Percentiles rank a stretch among this genome's conserved stretches.
phyloP scores from a whole-genome alignment of 2,797 vertebrate species.

The Psittacula derbiana region DNA sequence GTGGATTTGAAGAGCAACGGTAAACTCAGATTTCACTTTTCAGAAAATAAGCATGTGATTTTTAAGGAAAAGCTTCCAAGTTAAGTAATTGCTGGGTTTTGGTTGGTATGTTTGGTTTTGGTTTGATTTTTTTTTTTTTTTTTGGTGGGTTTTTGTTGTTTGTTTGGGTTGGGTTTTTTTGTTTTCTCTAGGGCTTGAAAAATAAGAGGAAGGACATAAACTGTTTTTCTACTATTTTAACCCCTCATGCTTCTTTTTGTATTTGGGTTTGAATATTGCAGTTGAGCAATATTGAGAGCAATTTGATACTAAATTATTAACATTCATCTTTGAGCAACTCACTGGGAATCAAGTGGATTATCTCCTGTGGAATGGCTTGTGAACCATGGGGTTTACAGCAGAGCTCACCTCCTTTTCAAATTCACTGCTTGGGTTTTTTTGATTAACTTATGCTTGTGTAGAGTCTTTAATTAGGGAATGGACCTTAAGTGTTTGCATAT shows the following conservation, averaged over 20 bases:
- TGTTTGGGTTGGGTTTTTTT: rapidly evolving
- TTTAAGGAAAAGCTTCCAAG: not conserved
- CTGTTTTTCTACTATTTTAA: not conserved
- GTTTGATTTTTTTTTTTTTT: rapidly evolving
- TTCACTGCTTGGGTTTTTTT: not conserved
- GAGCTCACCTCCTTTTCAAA: not conserved
- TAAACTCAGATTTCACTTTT: not conserved
- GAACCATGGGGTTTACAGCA: not conserved
- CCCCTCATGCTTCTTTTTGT: not conserved
- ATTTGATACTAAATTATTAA: not conserved
- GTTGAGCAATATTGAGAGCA: not conserved
- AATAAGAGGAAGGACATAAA: not conserved
- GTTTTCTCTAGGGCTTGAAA: not conserved
- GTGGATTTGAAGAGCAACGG: not conserved
- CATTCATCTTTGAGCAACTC: not conserved
- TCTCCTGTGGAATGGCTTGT: not conserved
- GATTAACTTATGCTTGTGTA: not conserved
- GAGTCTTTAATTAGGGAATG: not conserved
- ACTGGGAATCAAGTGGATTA: not conserved
- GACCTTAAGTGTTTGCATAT: not conserved
- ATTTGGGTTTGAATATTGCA: not conserved
- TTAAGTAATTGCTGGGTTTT: not conserved
- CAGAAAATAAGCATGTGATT: not conserved
- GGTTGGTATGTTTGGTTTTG: not conserved
- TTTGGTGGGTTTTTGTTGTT: not conserved